These are phyloP conservation scores for Homarus gammarus DNA, from an alignment of 2,888 invertebrate species.

Conservation along the genomic window DNA sequence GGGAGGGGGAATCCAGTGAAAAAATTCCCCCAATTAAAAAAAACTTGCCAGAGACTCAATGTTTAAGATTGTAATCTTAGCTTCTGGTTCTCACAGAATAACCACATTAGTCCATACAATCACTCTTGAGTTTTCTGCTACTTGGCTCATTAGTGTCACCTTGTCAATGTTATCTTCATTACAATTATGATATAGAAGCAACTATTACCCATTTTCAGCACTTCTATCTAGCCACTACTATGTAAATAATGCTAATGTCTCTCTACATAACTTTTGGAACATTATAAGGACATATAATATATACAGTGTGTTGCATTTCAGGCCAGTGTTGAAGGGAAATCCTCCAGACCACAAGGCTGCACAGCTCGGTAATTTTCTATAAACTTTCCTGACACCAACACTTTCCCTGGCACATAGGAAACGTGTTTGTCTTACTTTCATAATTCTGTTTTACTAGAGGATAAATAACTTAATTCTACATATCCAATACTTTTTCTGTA, in stretches of 20 bases:
- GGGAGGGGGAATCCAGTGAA: background rate
- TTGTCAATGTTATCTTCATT: background rate
- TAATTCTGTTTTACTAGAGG: too few relatives aligned
- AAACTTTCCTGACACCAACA: too few relatives aligned
- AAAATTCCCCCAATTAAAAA: background rate
- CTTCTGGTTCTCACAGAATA: background rate
- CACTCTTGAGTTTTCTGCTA: background rate
- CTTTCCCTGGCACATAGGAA: too few relatives aligned
- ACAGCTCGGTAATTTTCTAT: too few relatives aligned
- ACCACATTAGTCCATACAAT: background rate
- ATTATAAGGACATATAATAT: background rate
- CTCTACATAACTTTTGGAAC: background rate
- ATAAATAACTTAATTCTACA: too few relatives aligned
- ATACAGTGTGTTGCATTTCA: background rate
- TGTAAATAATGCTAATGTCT: constrained; percentile 7
- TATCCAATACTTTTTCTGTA: too few relatives aligned
- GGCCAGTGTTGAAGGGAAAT: background rate
- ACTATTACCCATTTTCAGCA: constrained; percentile 1
- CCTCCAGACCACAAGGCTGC: background rate
- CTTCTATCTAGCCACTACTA: background rate
- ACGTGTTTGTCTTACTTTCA: too few relatives aligned
- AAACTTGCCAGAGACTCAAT: background rate
- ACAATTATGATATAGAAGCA: background rate
- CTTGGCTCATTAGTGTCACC: background rate
- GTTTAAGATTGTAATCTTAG: too few relatives aligned